phyloP scores from a whole-genome alignment of 2,888 invertebrate species.

The Papilio gigon region DNA sequence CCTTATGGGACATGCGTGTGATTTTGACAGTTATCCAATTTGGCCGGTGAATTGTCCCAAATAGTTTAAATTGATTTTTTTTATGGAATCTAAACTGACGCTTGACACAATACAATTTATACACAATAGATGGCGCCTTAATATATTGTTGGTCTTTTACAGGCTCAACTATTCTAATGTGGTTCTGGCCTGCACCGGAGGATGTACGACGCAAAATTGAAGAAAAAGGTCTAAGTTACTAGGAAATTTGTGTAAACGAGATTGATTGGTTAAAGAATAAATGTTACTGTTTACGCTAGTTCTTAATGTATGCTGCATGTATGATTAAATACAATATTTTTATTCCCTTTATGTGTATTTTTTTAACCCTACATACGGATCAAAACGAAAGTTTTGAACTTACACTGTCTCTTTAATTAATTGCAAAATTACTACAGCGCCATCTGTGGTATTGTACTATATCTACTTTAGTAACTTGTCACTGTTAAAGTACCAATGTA shows the following conservation, averaged over 20 bases:
- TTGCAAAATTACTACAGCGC: not conserved
- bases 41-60: too few species aligned
- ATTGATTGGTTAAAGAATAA: conserved; percentile 43
- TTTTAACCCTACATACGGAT: not conserved
- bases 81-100: too few species aligned
- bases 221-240: conserved; percentile 68
- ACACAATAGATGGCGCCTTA: conserved; percentile 14
- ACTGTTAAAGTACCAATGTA: not conserved
- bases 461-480: not conserved
- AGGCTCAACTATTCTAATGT: conserved; percentile 69
- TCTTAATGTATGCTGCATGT: conserved; percentile 38
- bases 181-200: conserved; percentile 73
- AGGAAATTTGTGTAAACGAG: conserved; percentile 42
- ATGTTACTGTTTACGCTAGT: conserved; percentile 40
- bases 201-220: conserved; percentile 68
- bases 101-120: too few species aligned
- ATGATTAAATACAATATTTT: conserved; percentile 38
- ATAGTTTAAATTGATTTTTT: too few species aligned
- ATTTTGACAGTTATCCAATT: too few species aligned
- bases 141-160: conserved; percentile 45
- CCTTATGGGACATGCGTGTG: too few species aligned
- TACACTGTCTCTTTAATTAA: not conserved
- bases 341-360: conserved; percentile 8
- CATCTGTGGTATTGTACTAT: not conserved
- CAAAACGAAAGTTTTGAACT: not conserved